Conservation (phyloP, 1,140 invertebrate genomes). For the Dinothrombium tinctorium region DNA sequence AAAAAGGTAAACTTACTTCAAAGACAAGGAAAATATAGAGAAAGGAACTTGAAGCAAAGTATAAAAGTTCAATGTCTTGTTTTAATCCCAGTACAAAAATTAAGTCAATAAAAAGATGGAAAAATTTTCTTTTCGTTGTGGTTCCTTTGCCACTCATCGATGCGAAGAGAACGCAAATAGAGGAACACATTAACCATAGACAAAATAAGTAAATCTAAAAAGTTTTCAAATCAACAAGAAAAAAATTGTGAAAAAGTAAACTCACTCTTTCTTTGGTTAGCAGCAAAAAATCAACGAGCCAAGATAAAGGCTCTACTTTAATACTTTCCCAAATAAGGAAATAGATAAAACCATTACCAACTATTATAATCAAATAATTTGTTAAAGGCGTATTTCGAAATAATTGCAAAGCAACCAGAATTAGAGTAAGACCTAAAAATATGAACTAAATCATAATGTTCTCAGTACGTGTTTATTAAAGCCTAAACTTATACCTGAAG, state of each 20-base stretch:
- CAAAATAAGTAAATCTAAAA: not conserved
- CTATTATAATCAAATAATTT: not conserved
- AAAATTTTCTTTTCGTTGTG: conserved; percentile 45
- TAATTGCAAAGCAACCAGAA: too few relatives aligned
- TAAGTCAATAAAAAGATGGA: conserved; percentile 49
- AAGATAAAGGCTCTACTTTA: not conserved
- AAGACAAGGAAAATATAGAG: conserved; percentile 41
- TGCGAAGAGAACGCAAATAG: not conserved
- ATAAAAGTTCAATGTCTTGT: conserved; percentile 39
- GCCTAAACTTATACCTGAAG: not conserved
- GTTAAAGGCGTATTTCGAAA: not conserved
- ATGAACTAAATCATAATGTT: not conserved
- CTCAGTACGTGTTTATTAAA: not conserved
- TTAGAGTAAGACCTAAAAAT: not conserved
- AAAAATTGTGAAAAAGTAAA: not conserved
- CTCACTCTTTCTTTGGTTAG: not conserved
- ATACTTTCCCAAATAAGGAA: not conserved
- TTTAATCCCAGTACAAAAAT: conserved; percentile 55
- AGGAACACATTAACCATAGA: not conserved
- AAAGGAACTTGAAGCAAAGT: conserved; percentile 43
- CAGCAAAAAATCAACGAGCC: not conserved
- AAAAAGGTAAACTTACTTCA: conserved; percentile 31
- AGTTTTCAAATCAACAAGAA: too few relatives aligned
- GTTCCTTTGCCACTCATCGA: too few relatives aligned
- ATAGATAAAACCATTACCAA: not conserved